Conservation (phyloP, 2,888 invertebrate species). For the Heteropelma amictum region DNA sequence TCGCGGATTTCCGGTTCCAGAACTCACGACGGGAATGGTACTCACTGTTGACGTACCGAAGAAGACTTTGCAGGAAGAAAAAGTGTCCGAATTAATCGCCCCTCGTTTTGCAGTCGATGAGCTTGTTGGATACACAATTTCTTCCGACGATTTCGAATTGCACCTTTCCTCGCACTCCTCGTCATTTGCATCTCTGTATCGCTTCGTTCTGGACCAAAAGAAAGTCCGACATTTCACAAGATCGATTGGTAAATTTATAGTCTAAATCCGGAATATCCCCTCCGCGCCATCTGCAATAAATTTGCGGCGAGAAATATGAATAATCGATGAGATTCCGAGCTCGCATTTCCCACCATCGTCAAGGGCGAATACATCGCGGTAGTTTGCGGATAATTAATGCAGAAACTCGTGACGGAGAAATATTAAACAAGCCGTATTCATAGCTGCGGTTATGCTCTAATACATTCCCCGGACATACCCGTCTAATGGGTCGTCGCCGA, state of each 20-base stretch:
- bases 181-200: too few relatives aligned
- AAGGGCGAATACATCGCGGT: slow-evolving; percentile 1
- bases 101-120: too few relatives aligned
- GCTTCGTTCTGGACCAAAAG: too few relatives aligned
- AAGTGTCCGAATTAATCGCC: too few relatives aligned
- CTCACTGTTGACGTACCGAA: too few relatives aligned
- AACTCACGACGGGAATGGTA: background rate
- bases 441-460: slow-evolving; percentile 45
- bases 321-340: slow-evolving; percentile 9
- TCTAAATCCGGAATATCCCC: too few relatives aligned
- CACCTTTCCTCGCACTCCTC: too few relatives aligned
- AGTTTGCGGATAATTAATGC: slow-evolving; percentile 53
- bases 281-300: background rate
- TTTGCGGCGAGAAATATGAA: background rate
- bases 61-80: too few relatives aligned
- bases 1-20: background rate
- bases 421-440: slow-evolving; percentile 49
- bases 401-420: slow-evolving; percentile 44
- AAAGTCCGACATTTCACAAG: too few relatives aligned
- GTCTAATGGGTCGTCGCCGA: slow-evolving; percentile 50
- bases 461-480: slow-evolving; percentile 44
- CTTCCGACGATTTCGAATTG: too few relatives aligned
- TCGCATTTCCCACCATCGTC: slow-evolving; percentile 11
- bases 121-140: too few relatives aligned
- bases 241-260: too few relatives aligned